A percentile compares a stretch with the other conserved stretches of the same genome.
Conservation (phyloP, 2,113 vertebrate species). For the Ophiodon elongatus region DNA sequence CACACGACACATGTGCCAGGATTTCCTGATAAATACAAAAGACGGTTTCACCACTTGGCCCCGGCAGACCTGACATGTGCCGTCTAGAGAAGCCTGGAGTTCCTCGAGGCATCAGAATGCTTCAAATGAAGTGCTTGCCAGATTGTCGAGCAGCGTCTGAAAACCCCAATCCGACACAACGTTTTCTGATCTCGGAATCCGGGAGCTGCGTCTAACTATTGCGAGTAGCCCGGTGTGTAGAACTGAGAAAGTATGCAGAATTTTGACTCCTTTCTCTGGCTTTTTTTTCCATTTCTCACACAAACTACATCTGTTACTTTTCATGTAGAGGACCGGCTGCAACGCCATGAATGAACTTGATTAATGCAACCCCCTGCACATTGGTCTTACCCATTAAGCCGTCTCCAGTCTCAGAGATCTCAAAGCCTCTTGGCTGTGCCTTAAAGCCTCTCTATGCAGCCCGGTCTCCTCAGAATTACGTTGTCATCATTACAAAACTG, state of each 20-base stretch:
- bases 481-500: too few relatives aligned
- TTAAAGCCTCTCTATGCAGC: too few relatives aligned
- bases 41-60: neutral
- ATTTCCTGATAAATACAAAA: neutral
- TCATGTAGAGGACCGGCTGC: neutral
- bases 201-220: too few relatives aligned
- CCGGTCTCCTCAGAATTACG: too few relatives aligned
- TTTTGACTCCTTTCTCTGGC: neutral
- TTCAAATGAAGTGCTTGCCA: neutral
- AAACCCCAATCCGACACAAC: neutral
- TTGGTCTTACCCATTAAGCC: neutral
- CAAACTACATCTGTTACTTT: neutral
- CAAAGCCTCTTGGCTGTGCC: neutral
- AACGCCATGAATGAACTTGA: neutral
- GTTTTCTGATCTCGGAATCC: neutral
- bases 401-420: neutral
- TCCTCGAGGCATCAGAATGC: neutral
- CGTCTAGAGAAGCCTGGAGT: neutral
- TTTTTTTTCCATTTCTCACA: neutral
- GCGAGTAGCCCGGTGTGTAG: neutral
- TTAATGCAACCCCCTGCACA: too few relatives aligned
- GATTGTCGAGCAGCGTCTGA: neutral
- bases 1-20: neutral
- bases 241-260: neutral
- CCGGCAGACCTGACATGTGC: neutral